phyloP scores from a whole-genome alignment of 2,888 invertebrate species.

The Adineta ricciae region DNA sequence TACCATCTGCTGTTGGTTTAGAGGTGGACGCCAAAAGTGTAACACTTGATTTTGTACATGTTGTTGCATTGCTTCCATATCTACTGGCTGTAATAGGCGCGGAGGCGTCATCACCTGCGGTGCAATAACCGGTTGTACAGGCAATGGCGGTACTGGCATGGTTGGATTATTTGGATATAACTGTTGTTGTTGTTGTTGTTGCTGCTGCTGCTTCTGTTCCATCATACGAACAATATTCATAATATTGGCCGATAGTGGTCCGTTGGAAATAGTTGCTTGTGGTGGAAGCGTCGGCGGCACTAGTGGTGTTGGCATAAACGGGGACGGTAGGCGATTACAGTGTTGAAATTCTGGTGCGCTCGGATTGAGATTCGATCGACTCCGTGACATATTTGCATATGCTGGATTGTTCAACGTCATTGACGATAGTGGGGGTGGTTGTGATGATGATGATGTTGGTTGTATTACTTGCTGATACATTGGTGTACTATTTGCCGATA shows the following conservation, averaged over 20 bases:
- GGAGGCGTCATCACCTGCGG: background rate
- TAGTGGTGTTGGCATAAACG: background rate
- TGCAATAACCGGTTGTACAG: background rate
- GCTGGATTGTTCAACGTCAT: background rate
- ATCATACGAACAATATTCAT: background rate
- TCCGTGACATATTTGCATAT: background rate
- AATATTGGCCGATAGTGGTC: background rate
- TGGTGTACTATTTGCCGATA: background rate
- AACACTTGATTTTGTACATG: constrained; percentile 15
- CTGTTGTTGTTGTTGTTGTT: background rate
- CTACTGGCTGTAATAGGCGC: background rate
- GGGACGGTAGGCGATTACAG: background rate
- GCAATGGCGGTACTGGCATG: background rate
- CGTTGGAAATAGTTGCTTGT: background rate
- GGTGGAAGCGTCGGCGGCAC: background rate
- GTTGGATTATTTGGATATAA: background rate
- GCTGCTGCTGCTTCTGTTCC: background rate
- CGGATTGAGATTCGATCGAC: constrained; percentile 7
- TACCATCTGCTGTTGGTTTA: background rate
- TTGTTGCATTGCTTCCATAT: constrained; percentile 5
- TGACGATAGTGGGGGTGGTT: background rate
- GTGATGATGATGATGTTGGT: too few species aligned
- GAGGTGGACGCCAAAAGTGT: background rate
- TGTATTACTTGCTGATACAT: background rate
- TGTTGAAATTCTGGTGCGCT: constrained; percentile 14